Base-by-base conservation (phyloP, 2,888 invertebrate species). In the Scrobipalpa costella region DNA sequence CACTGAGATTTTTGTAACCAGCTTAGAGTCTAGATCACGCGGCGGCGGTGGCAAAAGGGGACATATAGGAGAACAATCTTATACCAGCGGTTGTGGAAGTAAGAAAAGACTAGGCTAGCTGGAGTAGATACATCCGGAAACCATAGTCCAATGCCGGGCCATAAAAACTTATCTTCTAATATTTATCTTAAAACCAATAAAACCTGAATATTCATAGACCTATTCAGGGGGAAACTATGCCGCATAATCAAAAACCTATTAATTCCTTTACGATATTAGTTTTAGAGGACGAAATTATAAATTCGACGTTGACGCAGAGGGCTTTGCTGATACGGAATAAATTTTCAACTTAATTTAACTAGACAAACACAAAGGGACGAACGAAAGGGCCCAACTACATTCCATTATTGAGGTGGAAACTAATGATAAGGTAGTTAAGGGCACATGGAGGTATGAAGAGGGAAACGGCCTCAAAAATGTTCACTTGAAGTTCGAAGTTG, bases 291-390 rank as follows among this genome's bases (percentile, higher is more conserved):
- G 78, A 86, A 88, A 88, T 90, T 89, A 89, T 87, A 85, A 85
- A 87, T 89, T 89, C 86, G 79, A 79, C 77, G 84, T 85, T 88
- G 89, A 90, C 88, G 84, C 79, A 81, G 81, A 82, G 80, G 82
- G 78, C 75, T 76, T 76, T 71, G 74, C 76, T 78, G 75, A 78
- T 86, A 90, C 88, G 84, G 90, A 88, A 90, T 91, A 90, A 88
- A 91, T 90, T 90, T 90, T 90, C 90, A 89, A 90, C 90, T 90
- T 89, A 90, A 91, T 90, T 90, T 90, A 90, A 88, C 90, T 85
- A 86, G 74, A 83, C 87, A 88, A 90, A 89, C 90, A 89, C 80
- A 84, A 84, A 88, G 88, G 86, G 83, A 75, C 78, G 70, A 80
- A 79, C 74, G 55, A 81, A 84, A 87, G 87, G 90, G 90, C 79